Percentiles rank a stretch among this genome's conserved stretches.
Conservation (phyloP, 1,140 invertebrate species). For the Caenorhabditis brenneri region DNA sequence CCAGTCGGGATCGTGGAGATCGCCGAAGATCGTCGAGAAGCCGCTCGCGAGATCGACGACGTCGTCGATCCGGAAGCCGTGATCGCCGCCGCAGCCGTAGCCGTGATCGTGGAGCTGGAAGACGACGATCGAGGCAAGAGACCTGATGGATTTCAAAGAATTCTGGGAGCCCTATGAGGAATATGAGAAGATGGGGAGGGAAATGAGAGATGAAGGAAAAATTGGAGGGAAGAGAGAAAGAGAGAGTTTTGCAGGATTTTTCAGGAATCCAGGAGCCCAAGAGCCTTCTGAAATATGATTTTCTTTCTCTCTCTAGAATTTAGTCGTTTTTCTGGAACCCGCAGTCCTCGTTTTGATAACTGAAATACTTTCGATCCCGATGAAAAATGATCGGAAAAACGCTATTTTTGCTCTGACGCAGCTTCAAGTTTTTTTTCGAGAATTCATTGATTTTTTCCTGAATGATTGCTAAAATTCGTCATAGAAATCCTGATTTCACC, state of each 20-base stretch:
- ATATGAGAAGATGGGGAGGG: neutral
- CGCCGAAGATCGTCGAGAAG: neutral
- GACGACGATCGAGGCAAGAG: constrained; percentile 13
- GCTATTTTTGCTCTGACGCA: no score
- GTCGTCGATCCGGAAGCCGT: neutral
- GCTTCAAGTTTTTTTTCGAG: no score
- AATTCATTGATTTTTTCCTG: no score
- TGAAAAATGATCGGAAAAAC: no score
- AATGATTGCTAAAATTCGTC: no score
- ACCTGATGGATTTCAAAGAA: no score
- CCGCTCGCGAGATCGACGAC: neutral
- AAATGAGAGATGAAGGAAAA: neutral
- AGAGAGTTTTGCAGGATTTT: neutral
- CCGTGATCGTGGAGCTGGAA: neutral
- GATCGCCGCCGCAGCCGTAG: neutral
- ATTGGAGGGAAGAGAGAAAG: neutral
- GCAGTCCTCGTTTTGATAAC: no score
- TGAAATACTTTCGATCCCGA: no score
- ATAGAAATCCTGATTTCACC: no score
- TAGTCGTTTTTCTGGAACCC: no score
- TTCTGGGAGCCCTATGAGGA: no score
- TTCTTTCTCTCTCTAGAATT: neutral
- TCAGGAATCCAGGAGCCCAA: neutral
- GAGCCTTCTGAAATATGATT: neutral
- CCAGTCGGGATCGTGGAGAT: neutral